Conservation (phyloP, 2,888 invertebrate genomes). For the Flabesymbios commensalis region DNA sequence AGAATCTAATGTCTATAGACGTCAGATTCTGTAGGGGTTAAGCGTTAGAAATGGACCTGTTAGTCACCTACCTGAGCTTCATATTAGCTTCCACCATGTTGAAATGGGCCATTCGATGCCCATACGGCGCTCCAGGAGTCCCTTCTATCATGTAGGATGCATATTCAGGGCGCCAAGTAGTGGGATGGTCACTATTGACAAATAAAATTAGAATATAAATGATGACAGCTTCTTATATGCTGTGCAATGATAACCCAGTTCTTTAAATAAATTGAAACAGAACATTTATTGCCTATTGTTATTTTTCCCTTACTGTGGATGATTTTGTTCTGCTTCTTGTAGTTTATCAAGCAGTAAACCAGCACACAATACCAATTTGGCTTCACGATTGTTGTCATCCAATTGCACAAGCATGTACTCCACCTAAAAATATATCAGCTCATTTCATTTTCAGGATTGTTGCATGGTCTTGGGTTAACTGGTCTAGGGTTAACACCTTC, state of each 20-base stretch:
- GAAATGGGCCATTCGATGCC: conserved; percentile 92
- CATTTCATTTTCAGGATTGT: too few species aligned
- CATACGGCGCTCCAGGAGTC: conserved; percentile 87
- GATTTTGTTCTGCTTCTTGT: conserved; percentile 64
- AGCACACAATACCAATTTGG: conserved; percentile 84
- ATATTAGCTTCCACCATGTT: conserved; percentile 98
- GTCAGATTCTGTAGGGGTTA: too few species aligned
- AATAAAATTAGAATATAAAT: conserved; percentile 22
- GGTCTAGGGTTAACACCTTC: too few species aligned
- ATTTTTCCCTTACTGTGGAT: conserved; percentile 24
- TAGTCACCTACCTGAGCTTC: conserved; percentile 69
- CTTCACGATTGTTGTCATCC: conserved; percentile 81
- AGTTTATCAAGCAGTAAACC: conserved; percentile 77
- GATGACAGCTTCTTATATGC: too few species aligned
- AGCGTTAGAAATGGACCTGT: too few species aligned
- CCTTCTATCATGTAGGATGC: conserved; percentile 99
- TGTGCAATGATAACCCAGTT: background rate
- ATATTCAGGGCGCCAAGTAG: conserved; percentile 92
- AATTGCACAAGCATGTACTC: conserved; percentile 96
- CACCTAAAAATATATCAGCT: conserved; percentile 72
- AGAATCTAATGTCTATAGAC: too few species aligned
- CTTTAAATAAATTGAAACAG: too few species aligned
- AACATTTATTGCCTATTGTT: too few species aligned
- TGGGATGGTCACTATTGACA: conserved; percentile 59
- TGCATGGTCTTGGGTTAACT: too few species aligned